These are phyloP conservation scores for Spatulosminthurus flaviceps DNA, from an alignment of 2,888 invertebrate species.

Conservation along the genomic window DNA sequence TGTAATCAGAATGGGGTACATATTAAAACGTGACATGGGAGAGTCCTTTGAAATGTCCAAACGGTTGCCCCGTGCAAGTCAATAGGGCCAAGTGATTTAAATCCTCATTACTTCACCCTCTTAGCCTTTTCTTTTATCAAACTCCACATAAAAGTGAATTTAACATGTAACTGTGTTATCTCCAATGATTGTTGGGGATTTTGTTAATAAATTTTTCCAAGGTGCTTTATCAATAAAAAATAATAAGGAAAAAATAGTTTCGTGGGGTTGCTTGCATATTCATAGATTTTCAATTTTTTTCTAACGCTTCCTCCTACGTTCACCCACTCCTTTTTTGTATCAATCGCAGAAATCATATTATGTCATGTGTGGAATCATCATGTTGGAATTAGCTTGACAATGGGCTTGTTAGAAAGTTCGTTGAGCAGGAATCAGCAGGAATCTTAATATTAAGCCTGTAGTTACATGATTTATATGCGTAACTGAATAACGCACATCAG, in stretches of 20 bases:
- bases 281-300: background rate
- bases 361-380: background rate
- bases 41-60: conserved; percentile 31
- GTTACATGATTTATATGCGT: too few species aligned
- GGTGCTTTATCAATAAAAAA: too few species aligned
- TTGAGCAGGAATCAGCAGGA: too few species aligned
- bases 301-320: background rate
- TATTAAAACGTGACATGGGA: conserved; percentile 36
- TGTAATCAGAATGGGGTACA: conserved; percentile 32
- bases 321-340: background rate
- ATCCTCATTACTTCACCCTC: conserved; percentile 34
- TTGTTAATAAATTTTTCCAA: too few species aligned
- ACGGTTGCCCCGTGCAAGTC: conserved; percentile 28
- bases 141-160: background rate
- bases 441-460: too few species aligned
- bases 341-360: background rate
- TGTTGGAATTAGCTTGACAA: background rate
- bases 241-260: too few species aligned
- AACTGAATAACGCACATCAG: too few species aligned
- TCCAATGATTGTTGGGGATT: too few species aligned
- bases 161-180: background rate
- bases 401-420: background rate
- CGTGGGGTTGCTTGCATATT: too few species aligned
- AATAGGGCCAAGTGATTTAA: conserved; percentile 42
- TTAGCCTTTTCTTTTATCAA: conserved; percentile 28